Conservation (phyloP, 2,888 invertebrate genomes). For the Caenorhabditis sp. region DNA sequence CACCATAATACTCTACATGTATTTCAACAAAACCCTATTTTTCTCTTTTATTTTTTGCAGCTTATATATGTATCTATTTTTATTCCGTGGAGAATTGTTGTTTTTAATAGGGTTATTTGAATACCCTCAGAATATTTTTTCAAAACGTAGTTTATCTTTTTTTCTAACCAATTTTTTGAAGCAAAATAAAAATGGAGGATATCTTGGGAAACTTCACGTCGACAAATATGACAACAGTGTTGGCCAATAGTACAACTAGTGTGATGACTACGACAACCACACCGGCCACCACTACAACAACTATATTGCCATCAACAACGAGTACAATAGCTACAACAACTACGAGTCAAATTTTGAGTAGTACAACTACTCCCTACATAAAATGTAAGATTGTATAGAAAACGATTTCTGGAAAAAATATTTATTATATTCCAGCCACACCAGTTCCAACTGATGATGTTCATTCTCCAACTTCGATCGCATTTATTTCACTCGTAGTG, state of each 20-base stretch:
- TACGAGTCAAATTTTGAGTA: not conserved
- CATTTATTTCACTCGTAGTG: slow-evolving; percentile 52
- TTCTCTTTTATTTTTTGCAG: slow-evolving; percentile 2
- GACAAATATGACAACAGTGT: not conserved
- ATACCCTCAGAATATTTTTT: not conserved
- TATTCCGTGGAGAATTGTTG: not conserved
- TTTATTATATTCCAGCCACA: slow-evolving; percentile 9
- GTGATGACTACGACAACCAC: not conserved
- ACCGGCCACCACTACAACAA: not conserved
- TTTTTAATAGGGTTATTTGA: not conserved
- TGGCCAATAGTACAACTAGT: not conserved
- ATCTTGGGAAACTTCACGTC: not conserved
- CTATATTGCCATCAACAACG: not conserved
- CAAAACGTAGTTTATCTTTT: not conserved
- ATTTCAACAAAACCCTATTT: not conserved
- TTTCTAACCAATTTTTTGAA: not conserved
- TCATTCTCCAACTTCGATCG: slow-evolving; percentile 43
- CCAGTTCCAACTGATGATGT: slow-evolving; percentile 7
- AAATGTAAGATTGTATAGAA: not conserved
- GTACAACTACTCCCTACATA: not conserved
- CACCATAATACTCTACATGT: slow-evolving; percentile 2
- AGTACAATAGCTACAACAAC: slow-evolving; percentile 8
- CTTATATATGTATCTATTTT: slow-evolving; percentile 1
- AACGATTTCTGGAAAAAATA: not conserved
- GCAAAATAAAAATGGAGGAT: not conserved